Conservation (phyloP, 2,797 vertebrate species). For the Melanotaenia parkinsoni region DNA sequence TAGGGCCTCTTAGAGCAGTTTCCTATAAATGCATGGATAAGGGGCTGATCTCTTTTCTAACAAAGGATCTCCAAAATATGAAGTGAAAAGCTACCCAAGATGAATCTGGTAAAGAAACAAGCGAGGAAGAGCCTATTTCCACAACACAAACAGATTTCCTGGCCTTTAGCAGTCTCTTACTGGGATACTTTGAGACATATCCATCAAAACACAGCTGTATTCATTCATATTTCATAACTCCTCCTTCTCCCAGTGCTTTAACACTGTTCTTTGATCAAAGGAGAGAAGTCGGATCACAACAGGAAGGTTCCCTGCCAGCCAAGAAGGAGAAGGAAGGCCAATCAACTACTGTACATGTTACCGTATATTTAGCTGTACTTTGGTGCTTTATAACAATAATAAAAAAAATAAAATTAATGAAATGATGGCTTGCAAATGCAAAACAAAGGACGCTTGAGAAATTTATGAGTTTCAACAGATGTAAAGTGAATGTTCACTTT, state of each 20-base stretch:
- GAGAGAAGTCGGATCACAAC: constrained; percentile 81
- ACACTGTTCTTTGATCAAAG: constrained; percentile 85
- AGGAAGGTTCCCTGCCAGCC: constrained; percentile 84
- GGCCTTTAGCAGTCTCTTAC: constrained; percentile 85
- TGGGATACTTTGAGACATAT: constrained; percentile 84
- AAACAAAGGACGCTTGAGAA: constrained; percentile 43
- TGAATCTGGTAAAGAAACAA: constrained; percentile 74
- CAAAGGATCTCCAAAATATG: constrained; percentile 82
- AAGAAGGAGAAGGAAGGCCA: constrained; percentile 73
- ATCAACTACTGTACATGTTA: constrained; percentile 62
- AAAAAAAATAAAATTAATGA: constrained; percentile 33
- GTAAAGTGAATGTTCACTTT: constrained; percentile 47
- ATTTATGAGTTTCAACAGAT: constrained; percentile 43
- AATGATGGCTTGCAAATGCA: constrained; percentile 37
- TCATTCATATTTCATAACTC: constrained; percentile 86
- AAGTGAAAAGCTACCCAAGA: constrained; percentile 81
- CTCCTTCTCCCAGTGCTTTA: constrained; percentile 84
- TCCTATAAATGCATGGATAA: constrained; percentile 70
- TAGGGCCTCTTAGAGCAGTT: constrained; percentile 66
- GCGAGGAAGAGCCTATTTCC: constrained; percentile 81
- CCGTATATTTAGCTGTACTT: constrained; percentile 49
- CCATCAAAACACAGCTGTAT: constrained; percentile 85
- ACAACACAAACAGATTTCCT: constrained; percentile 85
- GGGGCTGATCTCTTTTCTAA: constrained; percentile 76
- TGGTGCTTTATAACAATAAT: constrained; percentile 40